Percentiles rank a stretch among this genome's conserved stretches.
These are phyloP conservation scores for Drosophila lutescens DNA, from an alignment of 2,888 invertebrate genomes.

Conservation along the genomic window DNA sequence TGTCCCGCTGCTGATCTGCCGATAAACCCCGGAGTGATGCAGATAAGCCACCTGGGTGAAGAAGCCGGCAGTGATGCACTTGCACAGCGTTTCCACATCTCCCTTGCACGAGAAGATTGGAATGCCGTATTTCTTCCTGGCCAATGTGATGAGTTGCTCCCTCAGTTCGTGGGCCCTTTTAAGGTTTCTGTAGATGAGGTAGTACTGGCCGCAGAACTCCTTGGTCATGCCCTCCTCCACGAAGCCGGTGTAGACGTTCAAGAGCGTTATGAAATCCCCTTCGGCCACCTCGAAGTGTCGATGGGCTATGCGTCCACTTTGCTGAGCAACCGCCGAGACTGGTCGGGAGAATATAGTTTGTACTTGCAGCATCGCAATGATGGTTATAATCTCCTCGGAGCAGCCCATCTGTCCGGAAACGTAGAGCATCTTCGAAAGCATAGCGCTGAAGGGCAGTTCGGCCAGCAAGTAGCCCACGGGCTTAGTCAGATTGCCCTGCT, in stretches of 20 bases:
- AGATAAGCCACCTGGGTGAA: slow-evolving; percentile 96
- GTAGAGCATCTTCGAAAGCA: slow-evolving; percentile 93
- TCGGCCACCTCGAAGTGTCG: slow-evolving; percentile 95
- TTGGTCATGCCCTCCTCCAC: slow-evolving; percentile 85
- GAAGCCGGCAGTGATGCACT: slow-evolving; percentile 94
- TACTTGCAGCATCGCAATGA: slow-evolving; percentile 97
- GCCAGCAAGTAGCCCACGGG: slow-evolving; percentile 93
- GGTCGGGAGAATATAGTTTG: slow-evolving; percentile 94
- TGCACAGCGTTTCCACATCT: slow-evolving; percentile 87
- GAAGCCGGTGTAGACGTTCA: slow-evolving; percentile 91
- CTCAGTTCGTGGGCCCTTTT: slow-evolving; percentile 92
- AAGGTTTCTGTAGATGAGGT: slow-evolving; percentile 93
- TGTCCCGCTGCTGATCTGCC: slow-evolving; percentile 91
- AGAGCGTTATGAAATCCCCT: slow-evolving; percentile 94
- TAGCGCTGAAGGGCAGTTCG: slow-evolving; percentile 95
- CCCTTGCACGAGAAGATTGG: slow-evolving; percentile 89
- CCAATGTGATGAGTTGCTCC: slow-evolving; percentile 87
- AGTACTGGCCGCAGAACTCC: slow-evolving; percentile 92
- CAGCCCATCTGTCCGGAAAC: slow-evolving; percentile 94
- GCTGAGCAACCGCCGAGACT: slow-evolving; percentile 88
- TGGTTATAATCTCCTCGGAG: slow-evolving; percentile 94
- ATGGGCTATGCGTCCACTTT: slow-evolving; percentile 89
- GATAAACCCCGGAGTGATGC: slow-evolving; percentile 91
- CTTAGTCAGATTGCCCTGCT: slow-evolving; percentile 90
- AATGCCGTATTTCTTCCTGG: slow-evolving; percentile 88